A percentile compares a stretch with the other conserved stretches of the same genome.
These are phyloP conservation scores for Linnaemya vulpina DNA, from an alignment of 2,888 invertebrate species.

Conservation along the genomic window DNA sequence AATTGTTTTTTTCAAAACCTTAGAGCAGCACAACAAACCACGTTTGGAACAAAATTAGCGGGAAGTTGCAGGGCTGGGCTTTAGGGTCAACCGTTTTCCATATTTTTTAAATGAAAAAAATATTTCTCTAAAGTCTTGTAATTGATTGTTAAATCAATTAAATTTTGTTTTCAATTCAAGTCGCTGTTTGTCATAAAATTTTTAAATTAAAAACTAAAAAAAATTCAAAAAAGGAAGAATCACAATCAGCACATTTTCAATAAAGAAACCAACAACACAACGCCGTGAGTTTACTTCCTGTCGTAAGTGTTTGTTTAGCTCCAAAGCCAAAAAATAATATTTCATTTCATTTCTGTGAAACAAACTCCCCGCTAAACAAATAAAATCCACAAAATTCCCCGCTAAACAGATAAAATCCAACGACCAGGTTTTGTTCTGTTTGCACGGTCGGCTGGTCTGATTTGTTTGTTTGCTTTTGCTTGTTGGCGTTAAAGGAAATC, in stretches of 20 bases:
- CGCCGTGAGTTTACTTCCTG: constrained; percentile 39
- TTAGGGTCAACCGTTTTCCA: no score
- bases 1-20: no score
- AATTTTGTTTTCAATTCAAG: neutral
- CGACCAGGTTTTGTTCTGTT: constrained; percentile 12
- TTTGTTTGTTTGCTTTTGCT: neutral
- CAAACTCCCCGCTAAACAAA: constrained; percentile 47
- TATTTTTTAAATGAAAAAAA: no score
- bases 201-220: neutral
- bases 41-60: no score
- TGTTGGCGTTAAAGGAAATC: neutral
- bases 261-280: constrained; percentile 57
- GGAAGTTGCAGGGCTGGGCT: no score
- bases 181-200: neutral
- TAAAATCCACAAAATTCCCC: constrained; percentile 32
- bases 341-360: neutral
- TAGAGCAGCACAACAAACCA: no score
- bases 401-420: constrained; percentile 57
- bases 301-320: constrained; percentile 2
- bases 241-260: constrained; percentile 10
- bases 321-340: neutral
- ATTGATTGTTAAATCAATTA: no score
- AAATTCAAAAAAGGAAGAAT: no score
- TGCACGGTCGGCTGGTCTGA: neutral
- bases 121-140: no score